These are phyloP conservation scores for Notocelia uddmanniana DNA, from an alignment of 2,888 invertebrate species.

Conservation along the genomic window DNA sequence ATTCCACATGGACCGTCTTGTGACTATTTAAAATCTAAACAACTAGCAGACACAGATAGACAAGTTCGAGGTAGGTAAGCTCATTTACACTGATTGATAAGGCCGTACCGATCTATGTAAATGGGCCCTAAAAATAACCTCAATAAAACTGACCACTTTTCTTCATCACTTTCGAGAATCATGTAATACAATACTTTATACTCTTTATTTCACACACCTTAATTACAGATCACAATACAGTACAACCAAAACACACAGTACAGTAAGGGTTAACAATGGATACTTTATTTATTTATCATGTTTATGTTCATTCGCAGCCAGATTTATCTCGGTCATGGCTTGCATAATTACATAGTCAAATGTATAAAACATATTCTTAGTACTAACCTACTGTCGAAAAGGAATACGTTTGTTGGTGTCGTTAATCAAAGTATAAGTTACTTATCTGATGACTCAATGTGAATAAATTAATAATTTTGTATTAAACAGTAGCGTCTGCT, in stretches of 20 bases:
- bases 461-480: background rate
- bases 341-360: conserved; percentile 29
- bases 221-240: too few relatives aligned
- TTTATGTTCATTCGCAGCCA: background rate
- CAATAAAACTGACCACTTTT: background rate
- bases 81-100: too few relatives aligned
- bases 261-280: conserved; percentile 3
- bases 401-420: background rate
- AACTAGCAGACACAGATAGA: too few relatives aligned
- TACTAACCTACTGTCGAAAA: background rate
- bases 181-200: conserved; percentile 5
- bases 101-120: too few relatives aligned
- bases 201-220: too few relatives aligned
- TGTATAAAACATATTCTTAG: conserved; percentile 7
- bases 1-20: too few relatives aligned
- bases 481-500: too few relatives aligned
- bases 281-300: background rate
- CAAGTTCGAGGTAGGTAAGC: too few relatives aligned
- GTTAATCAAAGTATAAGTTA: conserved; percentile 7
- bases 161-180: background rate
- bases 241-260: too few relatives aligned
- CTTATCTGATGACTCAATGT: background rate
- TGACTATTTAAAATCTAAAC: too few relatives aligned
- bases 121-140: background rate
- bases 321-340: conserved; percentile 25